Base-by-base conservation (phyloP, 2,888 invertebrate species). In the Melanotus villosus region DNA sequence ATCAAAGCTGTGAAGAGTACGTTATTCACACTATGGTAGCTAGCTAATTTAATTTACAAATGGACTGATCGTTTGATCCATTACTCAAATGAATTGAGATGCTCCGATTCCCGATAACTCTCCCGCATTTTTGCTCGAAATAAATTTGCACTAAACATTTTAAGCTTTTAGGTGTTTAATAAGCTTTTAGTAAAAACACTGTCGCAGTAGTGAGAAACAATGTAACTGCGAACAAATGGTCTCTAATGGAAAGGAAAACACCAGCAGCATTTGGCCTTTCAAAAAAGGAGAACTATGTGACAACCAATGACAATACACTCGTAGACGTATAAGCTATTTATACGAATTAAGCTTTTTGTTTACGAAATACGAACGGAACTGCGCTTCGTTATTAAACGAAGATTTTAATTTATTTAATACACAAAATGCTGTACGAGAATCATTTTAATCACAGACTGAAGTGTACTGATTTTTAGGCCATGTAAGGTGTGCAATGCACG, bases 21-120 rank as follows among this genome's bases (percentile, higher is more conserved):
- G 74, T 69, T 74, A 72, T 72, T 72, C 74, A 69, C 70, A 70
- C 74, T 69, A 68, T 73, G 67, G 70, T 72, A 72, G 74, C 63
- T 59, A 26, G 57, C 41, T 64, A 58, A 64, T 64, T 64, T 64
- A 54, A 52, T 64, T 64, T 64, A 64, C 54, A 64, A 64, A 64
- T 64, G 54, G 54, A 64, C 54, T 19, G 41, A 64, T 54, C 54
- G 54, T 54, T 54, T 54, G 54, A 64, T 54, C 54, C 64, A 64
- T 64, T 64, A 52, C 54, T 43, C 54, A 54, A 64, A 64, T 41
- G 54, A 54, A 43, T 54, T 14, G 64, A 54, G 64, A 64, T 64
- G 41, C 41, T 54, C 52, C 64, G 54, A 54, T 64, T 64, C 54
- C 34, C 64, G 41, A 64, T 64, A 26, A 52, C 54, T 64, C 64